Conservation (phyloP, 2,113 vertebrate species). For the Chlorocebus sabaeus region DNA sequence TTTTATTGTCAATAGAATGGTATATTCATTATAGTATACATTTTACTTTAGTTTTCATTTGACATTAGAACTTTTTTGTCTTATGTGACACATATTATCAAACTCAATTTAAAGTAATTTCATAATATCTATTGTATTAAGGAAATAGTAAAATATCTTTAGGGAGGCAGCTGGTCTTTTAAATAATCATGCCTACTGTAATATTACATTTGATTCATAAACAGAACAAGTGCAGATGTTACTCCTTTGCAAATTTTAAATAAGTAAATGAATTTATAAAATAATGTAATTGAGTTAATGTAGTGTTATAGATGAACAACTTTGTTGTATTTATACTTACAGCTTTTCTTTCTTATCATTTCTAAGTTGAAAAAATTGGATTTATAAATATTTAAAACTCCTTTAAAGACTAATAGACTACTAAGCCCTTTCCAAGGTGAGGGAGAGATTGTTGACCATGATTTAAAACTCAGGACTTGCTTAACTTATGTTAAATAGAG, state of each 20-base stretch:
- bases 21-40: neutral
- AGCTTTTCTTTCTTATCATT: neutral
- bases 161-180: neutral
- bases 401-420: neutral
- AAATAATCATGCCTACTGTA: neutral
- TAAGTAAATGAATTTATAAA: neutral
- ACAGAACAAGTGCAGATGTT: neutral
- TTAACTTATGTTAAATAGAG: neutral
- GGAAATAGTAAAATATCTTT: neutral
- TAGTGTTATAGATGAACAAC: neutral
- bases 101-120: constrained; percentile 31
- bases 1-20: constrained; percentile 13
- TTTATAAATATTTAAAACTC: neutral
- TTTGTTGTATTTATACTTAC: neutral
- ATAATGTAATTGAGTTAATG: neutral
- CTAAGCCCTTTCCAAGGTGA: neutral
- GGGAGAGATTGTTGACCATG: neutral
- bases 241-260: neutral
- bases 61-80: neutral
- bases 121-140: neutral
- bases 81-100: neutral
- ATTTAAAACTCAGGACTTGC: neutral
- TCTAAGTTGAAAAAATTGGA: neutral
- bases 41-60: constrained; percentile 24
- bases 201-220: neutral